Evolutionary conservation across 1,140 invertebrate genomes (phyloP).

Genomic region (Adoxophyes honmai): DNA sequence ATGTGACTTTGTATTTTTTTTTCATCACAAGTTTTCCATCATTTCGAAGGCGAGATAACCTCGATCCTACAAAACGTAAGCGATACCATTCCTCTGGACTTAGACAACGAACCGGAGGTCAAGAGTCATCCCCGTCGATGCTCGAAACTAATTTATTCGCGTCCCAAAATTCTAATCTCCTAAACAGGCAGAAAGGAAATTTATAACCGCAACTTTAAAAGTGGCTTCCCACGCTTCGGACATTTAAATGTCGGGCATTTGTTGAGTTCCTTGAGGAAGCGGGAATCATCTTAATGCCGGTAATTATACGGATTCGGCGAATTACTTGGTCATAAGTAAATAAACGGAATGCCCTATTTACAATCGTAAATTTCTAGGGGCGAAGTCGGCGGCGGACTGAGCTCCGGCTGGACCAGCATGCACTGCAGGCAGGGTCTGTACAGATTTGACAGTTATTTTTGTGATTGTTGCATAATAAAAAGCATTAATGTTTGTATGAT

Average conservation of each 20-base stretch:
- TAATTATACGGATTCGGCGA: slow-evolving; percentile 73
- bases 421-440: too few relatives aligned
- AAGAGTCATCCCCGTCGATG: not conserved
- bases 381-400: slow-evolving; percentile 23
- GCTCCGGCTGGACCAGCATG: slow-evolving; percentile 30
- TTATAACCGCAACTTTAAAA: slow-evolving; percentile 60
- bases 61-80: too few relatives aligned
- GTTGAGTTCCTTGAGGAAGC: slow-evolving; percentile 50
- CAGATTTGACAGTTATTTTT: too few relatives aligned
- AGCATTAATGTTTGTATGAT: too few relatives aligned
- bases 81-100: too few relatives aligned
- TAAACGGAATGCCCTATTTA: slow-evolving; percentile 68
- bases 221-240: slow-evolving; percentile 39
- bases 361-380: slow-evolving; percentile 65
- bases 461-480: too few relatives aligned
- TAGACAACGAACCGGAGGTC: too few relatives aligned
- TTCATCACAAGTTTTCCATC: too few relatives aligned
- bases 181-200: slow-evolving; percentile 42
- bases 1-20: too few relatives aligned
- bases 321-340: slow-evolving; percentile 75
- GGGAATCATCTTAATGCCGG: slow-evolving; percentile 70
- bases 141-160: slow-evolving; percentile 19
- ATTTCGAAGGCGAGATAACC: too few relatives aligned
- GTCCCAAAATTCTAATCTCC: slow-evolving; percentile 22
- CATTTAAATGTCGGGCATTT: slow-evolving; percentile 72